phyloP scores from a whole-genome alignment of 2,113 vertebrate species.

The Ammospiza nelsoni region DNA sequence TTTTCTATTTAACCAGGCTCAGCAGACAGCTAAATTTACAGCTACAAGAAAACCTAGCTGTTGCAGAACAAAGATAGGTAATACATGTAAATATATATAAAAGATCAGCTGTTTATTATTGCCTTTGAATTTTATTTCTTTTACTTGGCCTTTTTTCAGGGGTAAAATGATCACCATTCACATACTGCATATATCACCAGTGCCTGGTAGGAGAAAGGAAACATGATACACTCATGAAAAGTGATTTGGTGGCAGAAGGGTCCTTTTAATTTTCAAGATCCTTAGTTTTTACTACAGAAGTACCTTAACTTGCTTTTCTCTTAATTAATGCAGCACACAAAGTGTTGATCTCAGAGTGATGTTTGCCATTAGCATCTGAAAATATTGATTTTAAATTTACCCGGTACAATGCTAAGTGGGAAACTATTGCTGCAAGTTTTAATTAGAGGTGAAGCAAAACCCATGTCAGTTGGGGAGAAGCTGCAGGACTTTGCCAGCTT shows the following conservation, averaged over 20 bases:
- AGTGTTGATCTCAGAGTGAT: neutral
- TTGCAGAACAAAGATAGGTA: neutral
- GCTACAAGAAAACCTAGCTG: neutral
- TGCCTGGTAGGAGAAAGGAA: neutral
- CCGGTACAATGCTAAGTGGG: neutral
- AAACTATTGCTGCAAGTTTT: conserved; percentile 30
- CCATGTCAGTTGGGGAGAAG: neutral
- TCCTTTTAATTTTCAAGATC: neutral
- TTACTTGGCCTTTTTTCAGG: neutral
- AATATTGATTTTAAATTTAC: neutral
- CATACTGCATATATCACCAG: neutral
- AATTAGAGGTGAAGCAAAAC: conserved; percentile 41
- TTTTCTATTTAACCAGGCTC: neutral
- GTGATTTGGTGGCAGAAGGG: neutral
- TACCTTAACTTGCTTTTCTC: neutral
- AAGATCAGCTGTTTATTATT: neutral
- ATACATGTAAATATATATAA: neutral
- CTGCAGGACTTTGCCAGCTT: neutral
- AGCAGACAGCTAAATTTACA: neutral
- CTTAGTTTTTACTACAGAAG: conserved; percentile 8
- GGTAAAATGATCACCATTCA: neutral
- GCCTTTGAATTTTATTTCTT: neutral
- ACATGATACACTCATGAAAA: neutral
- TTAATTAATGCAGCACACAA: neutral
- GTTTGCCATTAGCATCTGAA: neutral